phyloP scores from a whole-genome alignment of 1,140 invertebrate species.

The Pseudomyrmex gracilis region DNA sequence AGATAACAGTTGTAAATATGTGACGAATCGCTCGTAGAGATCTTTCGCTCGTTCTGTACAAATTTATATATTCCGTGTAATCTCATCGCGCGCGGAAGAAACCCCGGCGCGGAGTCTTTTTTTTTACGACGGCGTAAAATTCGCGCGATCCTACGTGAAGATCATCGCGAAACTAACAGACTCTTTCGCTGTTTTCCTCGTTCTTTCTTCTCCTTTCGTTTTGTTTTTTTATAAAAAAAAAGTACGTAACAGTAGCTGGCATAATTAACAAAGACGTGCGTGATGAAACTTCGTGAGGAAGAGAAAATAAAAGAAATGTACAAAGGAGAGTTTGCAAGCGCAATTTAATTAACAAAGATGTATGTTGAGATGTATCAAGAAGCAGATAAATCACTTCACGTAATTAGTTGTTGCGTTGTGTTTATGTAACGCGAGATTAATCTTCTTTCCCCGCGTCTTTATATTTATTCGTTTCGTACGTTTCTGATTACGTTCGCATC shows the following conservation, averaged over 20 bases:
- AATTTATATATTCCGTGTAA: constrained; percentile 63
- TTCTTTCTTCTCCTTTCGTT: background rate
- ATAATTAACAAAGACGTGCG: constrained; percentile 21
- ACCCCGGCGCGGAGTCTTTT: background rate
- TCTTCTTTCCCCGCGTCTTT: background rate
- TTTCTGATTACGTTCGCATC: background rate
- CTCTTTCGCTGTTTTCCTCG: background rate
- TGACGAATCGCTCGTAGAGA: constrained; percentile 41
- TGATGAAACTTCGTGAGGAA: background rate
- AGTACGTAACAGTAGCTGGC: background rate
- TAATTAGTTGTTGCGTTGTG: background rate
- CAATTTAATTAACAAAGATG: background rate
- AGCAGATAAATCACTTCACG: background rate
- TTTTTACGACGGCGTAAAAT: constrained; percentile 20
- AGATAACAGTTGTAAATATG: constrained; percentile 18
- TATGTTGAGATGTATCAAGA: background rate
- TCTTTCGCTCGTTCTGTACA: constrained; percentile 63
- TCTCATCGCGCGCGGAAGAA: constrained; percentile 1
- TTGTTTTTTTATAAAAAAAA: background rate
- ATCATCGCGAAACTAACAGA: constrained; percentile 20
- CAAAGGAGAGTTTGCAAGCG: background rate
- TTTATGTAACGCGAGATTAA: constrained; percentile 10
- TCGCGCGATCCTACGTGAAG: background rate
- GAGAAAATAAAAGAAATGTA: background rate
- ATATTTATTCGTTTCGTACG: background rate